Evolutionary conservation across 1,140 invertebrate species (phyloP).

Genomic region (Proales similis): DNA sequence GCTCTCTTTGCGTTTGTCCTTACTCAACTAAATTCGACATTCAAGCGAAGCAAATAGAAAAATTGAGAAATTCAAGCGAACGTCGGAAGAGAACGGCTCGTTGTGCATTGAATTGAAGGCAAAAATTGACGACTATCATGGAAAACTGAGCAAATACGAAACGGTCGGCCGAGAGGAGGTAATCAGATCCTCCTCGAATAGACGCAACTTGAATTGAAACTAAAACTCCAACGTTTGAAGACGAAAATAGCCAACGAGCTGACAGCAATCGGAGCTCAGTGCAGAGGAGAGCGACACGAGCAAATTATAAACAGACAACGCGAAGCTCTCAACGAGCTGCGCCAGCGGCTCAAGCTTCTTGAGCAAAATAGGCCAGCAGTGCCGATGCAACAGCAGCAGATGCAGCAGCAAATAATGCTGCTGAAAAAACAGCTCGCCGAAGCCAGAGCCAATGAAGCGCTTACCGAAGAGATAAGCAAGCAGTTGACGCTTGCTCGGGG

Average conservation of each 20-base stretch:
- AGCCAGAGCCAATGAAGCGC: conserved; percentile 44
- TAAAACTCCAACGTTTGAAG: no score
- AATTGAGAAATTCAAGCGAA: conserved; percentile 12
- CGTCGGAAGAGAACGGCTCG: conserved; percentile 25
- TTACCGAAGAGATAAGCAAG: conserved; percentile 29
- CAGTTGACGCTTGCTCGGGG: conserved; percentile 42
- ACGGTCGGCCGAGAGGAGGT: conserved; percentile 4
- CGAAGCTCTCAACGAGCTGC: conserved; percentile 50
- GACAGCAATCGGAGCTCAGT: conserved; percentile 49
- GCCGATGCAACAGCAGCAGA: conserved; percentile 46
- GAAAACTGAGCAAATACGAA: background rate
- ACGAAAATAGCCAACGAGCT: conserved; percentile 46
- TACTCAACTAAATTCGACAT: no score
- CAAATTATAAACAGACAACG: conserved; percentile 50
- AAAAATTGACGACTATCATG: conserved; percentile 8
- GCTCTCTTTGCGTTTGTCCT: no score
- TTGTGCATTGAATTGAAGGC: conserved; percentile 10
- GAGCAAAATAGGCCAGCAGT: conserved; percentile 41
- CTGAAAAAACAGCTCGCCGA: conserved; percentile 52
- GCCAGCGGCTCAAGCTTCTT: conserved; percentile 46
- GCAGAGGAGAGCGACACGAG: conserved; percentile 51
- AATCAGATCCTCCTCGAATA: no score
- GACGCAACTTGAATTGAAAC: no score
- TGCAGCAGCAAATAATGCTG: conserved; percentile 47
- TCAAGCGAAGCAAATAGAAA: conserved; percentile 21